Evolutionary conservation across 2,797 vertebrate genomes (phyloP).

Genomic region (Corythornis leucogaster): DNA sequence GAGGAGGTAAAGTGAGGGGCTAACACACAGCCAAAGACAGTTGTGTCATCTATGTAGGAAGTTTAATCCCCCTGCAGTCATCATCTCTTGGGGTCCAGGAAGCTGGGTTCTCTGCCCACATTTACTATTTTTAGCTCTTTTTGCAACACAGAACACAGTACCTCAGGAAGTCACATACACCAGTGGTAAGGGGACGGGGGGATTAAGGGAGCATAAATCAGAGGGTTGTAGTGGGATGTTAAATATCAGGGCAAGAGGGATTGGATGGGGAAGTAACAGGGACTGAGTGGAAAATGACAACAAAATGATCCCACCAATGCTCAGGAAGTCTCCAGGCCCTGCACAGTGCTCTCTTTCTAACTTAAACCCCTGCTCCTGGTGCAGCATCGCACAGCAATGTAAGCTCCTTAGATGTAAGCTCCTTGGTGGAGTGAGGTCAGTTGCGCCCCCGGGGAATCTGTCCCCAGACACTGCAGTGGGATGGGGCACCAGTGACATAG

Average conservation of each 20-base stretch:
- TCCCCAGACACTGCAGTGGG: fast-evolving
- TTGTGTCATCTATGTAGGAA: background rate
- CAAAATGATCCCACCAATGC: background rate
- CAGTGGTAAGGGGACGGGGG: fast-evolving
- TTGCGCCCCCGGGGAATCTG: fast-evolving
- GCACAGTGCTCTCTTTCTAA: background rate
- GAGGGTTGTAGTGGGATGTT: background rate
- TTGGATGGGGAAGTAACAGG: background rate
- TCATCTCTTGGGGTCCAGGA: background rate
- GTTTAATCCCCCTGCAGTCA: fast-evolving
- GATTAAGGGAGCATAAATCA: background rate
- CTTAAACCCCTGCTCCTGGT: background rate
- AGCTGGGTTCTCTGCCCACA: background rate
- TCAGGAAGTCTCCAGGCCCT: background rate
- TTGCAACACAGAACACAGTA: background rate
- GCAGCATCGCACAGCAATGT: fast-evolving
- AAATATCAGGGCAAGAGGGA: background rate
- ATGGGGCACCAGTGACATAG: fast-evolving
- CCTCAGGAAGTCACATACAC: background rate
- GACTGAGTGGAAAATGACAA: background rate
- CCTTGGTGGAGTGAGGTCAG: background rate
- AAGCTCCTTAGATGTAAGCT: conserved; percentile 49
- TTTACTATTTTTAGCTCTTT: background rate
- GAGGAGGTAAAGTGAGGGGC: background rate
- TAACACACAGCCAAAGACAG: background rate